These are phyloP conservation scores for Nomada goodeniana DNA, from an alignment of 2,888 invertebrate species.

Conservation along the genomic window DNA sequence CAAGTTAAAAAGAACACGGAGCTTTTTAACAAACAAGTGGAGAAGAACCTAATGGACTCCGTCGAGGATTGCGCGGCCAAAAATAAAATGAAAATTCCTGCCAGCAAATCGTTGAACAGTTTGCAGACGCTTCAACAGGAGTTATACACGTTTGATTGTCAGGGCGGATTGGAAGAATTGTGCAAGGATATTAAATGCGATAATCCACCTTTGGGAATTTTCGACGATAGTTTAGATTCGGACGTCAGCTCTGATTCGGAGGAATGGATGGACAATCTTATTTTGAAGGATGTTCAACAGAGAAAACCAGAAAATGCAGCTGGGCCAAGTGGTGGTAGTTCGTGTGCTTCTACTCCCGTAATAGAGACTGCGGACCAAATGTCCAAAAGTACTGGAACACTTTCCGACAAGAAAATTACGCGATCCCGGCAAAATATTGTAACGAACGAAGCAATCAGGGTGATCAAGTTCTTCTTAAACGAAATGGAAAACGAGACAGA, in stretches of 20 bases:
- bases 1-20: conserved; percentile 73
- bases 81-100: conserved; percentile 79
- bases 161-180: conserved; percentile 84
- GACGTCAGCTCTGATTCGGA: conserved; percentile 53
- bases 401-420: conserved; percentile 22
- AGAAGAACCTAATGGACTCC: conserved; percentile 80
- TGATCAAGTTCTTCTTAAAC: conserved; percentile 81
- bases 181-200: conserved; percentile 79
- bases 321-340: conserved; percentile 1
- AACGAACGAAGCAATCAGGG: conserved; percentile 70
- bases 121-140: conserved; percentile 80
- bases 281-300: conserved; percentile 32
- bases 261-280: conserved; percentile 55
- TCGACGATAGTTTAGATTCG: conserved; percentile 72
- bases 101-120: conserved; percentile 81
- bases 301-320: conserved; percentile 14
- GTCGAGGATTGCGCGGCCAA: conserved; percentile 78
- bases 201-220: conserved; percentile 71
- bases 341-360: neutral
- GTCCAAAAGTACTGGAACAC: neutral
- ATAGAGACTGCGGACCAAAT: conserved; percentile 1
- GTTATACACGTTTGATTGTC: conserved; percentile 83
- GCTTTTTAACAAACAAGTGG: conserved; percentile 80
- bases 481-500: conserved; percentile 79
- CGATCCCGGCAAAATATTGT: conserved; percentile 51